Evolutionary conservation across 2,888 invertebrate species (phyloP), one percentile per base, ranked within the genome.

Genomic region (Pomacea canaliculata): DNA sequence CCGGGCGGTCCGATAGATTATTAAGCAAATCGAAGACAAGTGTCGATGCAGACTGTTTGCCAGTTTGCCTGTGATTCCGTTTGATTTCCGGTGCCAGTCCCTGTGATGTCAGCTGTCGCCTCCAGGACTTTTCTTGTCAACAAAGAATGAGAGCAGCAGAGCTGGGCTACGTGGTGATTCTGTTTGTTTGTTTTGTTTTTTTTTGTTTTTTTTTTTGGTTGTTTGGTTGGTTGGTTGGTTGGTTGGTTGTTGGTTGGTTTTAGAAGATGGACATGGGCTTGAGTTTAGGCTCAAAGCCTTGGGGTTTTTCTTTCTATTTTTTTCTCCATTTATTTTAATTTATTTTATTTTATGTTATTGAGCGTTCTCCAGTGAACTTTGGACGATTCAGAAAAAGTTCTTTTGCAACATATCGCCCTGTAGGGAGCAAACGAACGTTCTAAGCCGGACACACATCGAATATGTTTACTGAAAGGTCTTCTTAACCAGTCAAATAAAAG

Each of bases 1-100:
- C 19, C 68, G 10, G 37, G 48, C 27, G 37, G 19, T 68, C 9
- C 18, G 68, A 68, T 19, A 68, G 23, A 13, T 68, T 27, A 68
- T 23, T 46, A 68, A 46, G 68, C 68, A 27, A 46, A 68, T 68
- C 37, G 48, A 37, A 46, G 63, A 63, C 63, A 63, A 63, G 63
- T 63, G 63, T 27, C 27, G 27, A 19, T 12, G 10, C 23, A 19
- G 23, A 12, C 63, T 63, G 19, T 19, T 63, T 63, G 63, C 19
- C 63, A 63, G 63, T 19, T 23, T 10, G 63, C 63, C 16, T 27
- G 23, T 63, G n/a, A 23, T 63, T 63, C 63, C 12, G 63, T 27
- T 27, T 63, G 23, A 23, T 63, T 63, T 19, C 63, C 16, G 63
- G 9, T 12, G n/a, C 10, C n/a, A 63, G n/a, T 23, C 63, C 19